Percentiles rank a stretch among this genome's conserved stretches.
Conservation (phyloP, 2,113 vertebrate species). For the Gobiocypris rarus region DNA sequence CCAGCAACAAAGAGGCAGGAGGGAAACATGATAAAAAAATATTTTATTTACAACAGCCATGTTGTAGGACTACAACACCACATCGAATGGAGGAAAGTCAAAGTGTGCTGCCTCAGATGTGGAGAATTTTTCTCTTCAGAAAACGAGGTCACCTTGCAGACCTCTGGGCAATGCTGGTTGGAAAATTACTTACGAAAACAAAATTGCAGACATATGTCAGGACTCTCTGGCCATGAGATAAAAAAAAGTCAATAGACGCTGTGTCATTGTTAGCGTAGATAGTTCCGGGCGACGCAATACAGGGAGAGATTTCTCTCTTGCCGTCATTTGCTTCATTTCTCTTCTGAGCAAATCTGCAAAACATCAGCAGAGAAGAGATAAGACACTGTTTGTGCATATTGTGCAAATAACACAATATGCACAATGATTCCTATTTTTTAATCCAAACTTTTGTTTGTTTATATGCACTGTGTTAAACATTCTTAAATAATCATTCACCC, state of each 20-base stretch:
- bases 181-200: slow-evolving; percentile 28
- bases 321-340: background rate
- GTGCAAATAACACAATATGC: too few species aligned
- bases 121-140: background rate
- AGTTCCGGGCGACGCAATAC: background rate
- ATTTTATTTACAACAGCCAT: background rate
- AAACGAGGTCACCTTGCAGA: slow-evolving; percentile 24
- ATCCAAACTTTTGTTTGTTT: too few species aligned
- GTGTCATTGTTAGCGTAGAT: background rate
- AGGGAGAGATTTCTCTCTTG: background rate
- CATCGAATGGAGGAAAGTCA: background rate
- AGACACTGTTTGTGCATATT: background rate
- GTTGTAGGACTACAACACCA: background rate
- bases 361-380: background rate
- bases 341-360: background rate
- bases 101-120: background rate
- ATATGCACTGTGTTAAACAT: background rate
- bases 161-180: slow-evolving; percentile 18
- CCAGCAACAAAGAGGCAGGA: background rate
- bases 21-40: background rate
- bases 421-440: too few species aligned
- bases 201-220: background rate
- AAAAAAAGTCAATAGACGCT: slow-evolving; percentile 17
- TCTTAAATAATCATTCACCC: background rate
- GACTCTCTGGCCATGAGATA: slow-evolving; percentile 8